Base-by-base conservation (phyloP, 2,113 vertebrate genomes). In the Chinchilla lanigera region DNA sequence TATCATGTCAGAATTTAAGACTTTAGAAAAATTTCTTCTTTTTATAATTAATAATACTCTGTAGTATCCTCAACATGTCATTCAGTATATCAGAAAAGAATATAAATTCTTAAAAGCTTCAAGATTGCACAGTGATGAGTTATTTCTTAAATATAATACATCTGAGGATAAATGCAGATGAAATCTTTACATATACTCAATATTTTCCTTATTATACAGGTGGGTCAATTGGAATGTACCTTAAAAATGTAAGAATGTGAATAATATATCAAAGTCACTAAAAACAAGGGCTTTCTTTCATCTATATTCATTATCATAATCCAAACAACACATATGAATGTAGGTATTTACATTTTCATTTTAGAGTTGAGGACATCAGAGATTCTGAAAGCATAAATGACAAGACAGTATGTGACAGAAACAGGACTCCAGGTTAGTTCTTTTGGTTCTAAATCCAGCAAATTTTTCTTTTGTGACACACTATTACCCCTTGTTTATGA, bases 1-100 rank as follows among this genome's bases (percentile, higher is more conserved):
- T 61, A 41, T 30, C 65, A 90, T 28, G 47, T 65, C 47, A 93
- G 65, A 86, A 91, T 81, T 86, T 56, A 86, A 93, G 71, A 81
- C 17, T 75, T 88, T 58, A 1, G 7, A 93, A 86, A 4, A 14
- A 7, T 80, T 86, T 9, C n/a, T 84, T 35, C 2, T 63, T 16
- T 86, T 84, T 92, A 1, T 24, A 78, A 89, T 93, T 93, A 93
- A 50, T 52, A 94, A 54, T 13, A 69, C 6, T 78, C 38, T 41
- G 3, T 19, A 67, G 58, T 56, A n/a, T 16, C 16, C 16, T 89
- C n/a, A 86, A 61, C 11, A 26, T 61, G 28, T 56, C 60, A 47
- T 89, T 95, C 41, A 47, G 3, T 80, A 11, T n/a, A 69, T 77
- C 44, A 90, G 38, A 93, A 63, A 33, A 75, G 26, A 83, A 54